These are phyloP conservation scores for Chloroclystis v-ata DNA, from an alignment of 2,888 invertebrate species.

Conservation along the genomic window DNA sequence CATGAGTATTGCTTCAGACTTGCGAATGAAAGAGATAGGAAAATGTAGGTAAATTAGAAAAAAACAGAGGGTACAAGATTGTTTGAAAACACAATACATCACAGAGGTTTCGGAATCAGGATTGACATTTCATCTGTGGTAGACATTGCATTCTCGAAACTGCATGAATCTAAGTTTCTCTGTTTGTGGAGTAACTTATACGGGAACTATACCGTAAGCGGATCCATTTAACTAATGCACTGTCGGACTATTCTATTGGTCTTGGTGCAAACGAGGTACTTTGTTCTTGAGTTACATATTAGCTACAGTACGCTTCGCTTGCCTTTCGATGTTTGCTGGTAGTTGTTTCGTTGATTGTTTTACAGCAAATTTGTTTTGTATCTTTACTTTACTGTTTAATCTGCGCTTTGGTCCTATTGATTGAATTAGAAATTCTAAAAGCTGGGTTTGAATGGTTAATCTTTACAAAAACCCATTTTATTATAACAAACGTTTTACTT, in stretches of 20 bases:
- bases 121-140: slow-evolving; percentile 55
- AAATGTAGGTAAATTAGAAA: no score
- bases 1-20: no score
- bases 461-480: no score
- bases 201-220: slow-evolving; percentile 59
- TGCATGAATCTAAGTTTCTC: slow-evolving; percentile 66
- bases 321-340: slow-evolving; percentile 34
- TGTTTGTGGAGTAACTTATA: slow-evolving; percentile 67
- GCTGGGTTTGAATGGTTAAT: no score
- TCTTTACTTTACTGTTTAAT: no score
- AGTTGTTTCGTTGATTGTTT: slow-evolving; percentile 16
- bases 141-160: slow-evolving; percentile 57
- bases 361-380: background rate
- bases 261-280: slow-evolving; percentile 71
- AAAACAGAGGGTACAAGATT: no score
- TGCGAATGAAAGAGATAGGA: no score
- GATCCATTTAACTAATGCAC: slow-evolving; percentile 75
- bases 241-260: slow-evolving; percentile 70
- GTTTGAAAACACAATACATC: background rate
- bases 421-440: no score
- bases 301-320: slow-evolving; percentile 46
- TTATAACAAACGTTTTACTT: no score
- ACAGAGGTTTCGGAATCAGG: slow-evolving; percentile 32
- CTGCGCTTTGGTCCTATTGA: no score
- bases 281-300: slow-evolving; percentile 66